Evolutionary conservation across 30 jellyfish, hydroid and myxozoan genomes (phyloP).

Genomic region (Pelagia noctiluca): DNA sequence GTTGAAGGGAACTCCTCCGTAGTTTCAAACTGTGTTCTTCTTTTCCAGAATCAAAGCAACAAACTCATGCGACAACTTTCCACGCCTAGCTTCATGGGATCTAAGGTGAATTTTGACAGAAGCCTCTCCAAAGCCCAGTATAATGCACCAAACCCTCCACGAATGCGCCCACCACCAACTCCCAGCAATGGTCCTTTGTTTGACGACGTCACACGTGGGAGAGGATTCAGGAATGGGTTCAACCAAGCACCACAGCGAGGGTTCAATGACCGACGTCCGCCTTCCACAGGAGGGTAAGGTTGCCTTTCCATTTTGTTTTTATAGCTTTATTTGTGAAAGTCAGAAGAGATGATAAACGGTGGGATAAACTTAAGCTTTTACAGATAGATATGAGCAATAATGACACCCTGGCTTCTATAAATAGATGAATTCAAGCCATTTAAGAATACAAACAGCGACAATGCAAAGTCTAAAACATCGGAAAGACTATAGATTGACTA

Average conservation of each 20-base stretch:
- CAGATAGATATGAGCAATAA: too few relatives aligned
- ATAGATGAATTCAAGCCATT: too few relatives aligned
- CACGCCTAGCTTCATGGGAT: slow-evolving; percentile 70
- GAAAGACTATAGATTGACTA: too few relatives aligned
- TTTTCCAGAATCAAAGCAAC: slow-evolving; percentile 60
- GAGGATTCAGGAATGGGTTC: slow-evolving; percentile 66
- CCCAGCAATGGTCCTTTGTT: slow-evolving; percentile 25
- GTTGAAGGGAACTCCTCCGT: neutral
- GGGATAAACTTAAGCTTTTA: too few relatives aligned
- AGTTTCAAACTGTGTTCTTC: neutral
- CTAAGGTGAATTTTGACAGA: slow-evolving; percentile 67
- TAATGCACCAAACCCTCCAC: slow-evolving; percentile 66
- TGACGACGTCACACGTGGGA: slow-evolving; percentile 63
- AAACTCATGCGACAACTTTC: slow-evolving; percentile 77
- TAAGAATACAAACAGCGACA: too few relatives aligned
- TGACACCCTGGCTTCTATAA: too few relatives aligned
- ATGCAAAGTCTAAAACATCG: too few relatives aligned
- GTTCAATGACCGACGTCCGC: slow-evolving; percentile 71
- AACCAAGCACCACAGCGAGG: slow-evolving; percentile 63
- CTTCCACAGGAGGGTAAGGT: slow-evolving; percentile 63
- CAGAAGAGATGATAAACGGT: too few relatives aligned
- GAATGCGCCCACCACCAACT: slow-evolving; percentile 58
- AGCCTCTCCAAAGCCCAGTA: slow-evolving; percentile 55
- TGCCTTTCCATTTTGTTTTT: neutral
- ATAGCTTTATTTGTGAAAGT: too few relatives aligned